Evolutionary conservation across 2,888 invertebrate species (phyloP).

Genomic region (Dorcus hopei): DNA sequence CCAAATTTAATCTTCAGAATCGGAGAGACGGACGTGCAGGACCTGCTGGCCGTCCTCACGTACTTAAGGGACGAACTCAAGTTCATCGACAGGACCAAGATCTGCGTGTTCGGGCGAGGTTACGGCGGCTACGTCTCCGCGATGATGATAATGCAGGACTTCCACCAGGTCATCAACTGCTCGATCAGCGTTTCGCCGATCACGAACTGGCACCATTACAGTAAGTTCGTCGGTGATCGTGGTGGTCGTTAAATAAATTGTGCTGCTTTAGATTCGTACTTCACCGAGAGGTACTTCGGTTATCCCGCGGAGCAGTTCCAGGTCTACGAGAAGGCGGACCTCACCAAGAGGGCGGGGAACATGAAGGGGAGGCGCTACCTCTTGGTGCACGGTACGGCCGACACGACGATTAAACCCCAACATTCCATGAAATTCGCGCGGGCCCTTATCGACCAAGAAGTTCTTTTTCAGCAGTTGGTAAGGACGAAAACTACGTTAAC

Average conservation of each 20-base stretch:
- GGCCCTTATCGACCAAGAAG: slow-evolving; percentile 76
- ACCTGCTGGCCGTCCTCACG: slow-evolving; percentile 60
- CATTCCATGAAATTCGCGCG: slow-evolving; percentile 82
- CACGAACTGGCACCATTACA: slow-evolving; percentile 78
- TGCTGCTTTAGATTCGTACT: slow-evolving; percentile 70
- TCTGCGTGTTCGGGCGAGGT: slow-evolving; percentile 84
- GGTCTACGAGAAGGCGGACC: slow-evolving; percentile 73
- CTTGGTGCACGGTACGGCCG: slow-evolving; percentile 80
- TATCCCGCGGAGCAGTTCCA: slow-evolving; percentile 63
- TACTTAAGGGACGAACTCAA: slow-evolving; percentile 75
- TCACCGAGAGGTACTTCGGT: slow-evolving; percentile 87
- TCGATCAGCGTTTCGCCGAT: slow-evolving; percentile 85
- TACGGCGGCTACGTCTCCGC: slow-evolving; percentile 86
- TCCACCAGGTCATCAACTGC: slow-evolving; percentile 74
- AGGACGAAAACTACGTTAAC: slow-evolving; percentile 19
- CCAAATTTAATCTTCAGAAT: slow-evolving; percentile 45
- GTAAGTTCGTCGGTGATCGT: slow-evolving; percentile 48
- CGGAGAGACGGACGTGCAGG: slow-evolving; percentile 63
- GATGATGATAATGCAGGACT: slow-evolving; percentile 75
- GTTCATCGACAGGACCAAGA: slow-evolving; percentile 76
- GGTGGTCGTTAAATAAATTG: too few species aligned
- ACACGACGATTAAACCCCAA: slow-evolving; percentile 80
- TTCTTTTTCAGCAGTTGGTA: slow-evolving; percentile 83
- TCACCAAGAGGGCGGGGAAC: slow-evolving; percentile 75
- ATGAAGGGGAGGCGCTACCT: slow-evolving; percentile 66